Evolutionary conservation across 2,888 invertebrate genomes (phyloP).

Genomic region (Anoplius nigerrimus): DNA sequence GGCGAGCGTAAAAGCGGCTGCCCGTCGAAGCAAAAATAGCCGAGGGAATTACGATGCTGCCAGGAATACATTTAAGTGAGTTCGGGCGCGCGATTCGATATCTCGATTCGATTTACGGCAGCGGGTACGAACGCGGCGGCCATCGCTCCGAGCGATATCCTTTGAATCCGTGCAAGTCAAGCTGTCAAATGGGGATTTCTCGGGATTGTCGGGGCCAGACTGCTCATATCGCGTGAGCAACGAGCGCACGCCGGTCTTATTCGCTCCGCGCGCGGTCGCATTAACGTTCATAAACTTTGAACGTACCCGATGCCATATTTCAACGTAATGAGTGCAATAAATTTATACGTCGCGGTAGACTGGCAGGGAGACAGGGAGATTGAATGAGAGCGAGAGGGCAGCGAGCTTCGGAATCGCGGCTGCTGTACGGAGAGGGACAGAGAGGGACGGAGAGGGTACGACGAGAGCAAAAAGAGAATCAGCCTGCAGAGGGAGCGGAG

Average conservation of each 20-base stretch:
- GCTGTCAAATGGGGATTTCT: constrained; percentile 43
- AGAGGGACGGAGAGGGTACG: constrained; percentile 20
- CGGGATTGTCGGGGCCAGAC: constrained; percentile 11
- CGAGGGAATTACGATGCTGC: too few species aligned
- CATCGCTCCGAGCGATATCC: constrained; percentile 28
- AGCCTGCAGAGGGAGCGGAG: background rate
- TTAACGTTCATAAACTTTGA: constrained; percentile 67
- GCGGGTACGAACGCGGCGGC: background rate
- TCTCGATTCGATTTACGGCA: too few species aligned
- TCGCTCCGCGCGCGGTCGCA: constrained; percentile 58
- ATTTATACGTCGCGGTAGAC: constrained; percentile 63
- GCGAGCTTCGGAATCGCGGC: constrained; percentile 25
- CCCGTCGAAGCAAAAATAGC: background rate
- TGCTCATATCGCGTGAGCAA: constrained; percentile 45
- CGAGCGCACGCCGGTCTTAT: constrained; percentile 47
- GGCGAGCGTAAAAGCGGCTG: background rate
- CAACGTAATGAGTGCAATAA: constrained; percentile 66
- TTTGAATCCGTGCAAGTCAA: constrained; percentile 22
- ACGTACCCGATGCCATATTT: constrained; percentile 62
- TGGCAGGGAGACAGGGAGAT: constrained; percentile 57
- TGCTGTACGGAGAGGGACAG: constrained; percentile 20
- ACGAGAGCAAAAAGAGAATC: constrained; percentile 1
- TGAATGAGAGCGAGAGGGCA: constrained; percentile 40
- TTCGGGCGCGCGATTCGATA: too few species aligned
- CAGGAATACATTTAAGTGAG: too few species aligned